Evolutionary conservation across 2,797 vertebrate genomes (phyloP), one percentile per base, ranked within the genome.

Genomic region (Columba guinea): DNA sequence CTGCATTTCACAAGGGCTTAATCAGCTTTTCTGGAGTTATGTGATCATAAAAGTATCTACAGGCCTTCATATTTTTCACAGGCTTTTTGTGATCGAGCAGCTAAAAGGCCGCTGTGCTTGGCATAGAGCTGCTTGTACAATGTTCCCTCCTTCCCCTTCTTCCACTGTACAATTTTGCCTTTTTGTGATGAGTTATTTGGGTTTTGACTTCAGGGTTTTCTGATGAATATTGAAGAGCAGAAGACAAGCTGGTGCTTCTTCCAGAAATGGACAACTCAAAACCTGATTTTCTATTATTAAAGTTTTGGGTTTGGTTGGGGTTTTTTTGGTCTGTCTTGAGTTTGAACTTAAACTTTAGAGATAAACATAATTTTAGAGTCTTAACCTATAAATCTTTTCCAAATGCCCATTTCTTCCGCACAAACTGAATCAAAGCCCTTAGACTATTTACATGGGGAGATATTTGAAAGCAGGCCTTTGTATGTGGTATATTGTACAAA

Each of bases 41-140:
- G 77, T 48, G 93, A 93, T 87, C 93, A 87, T 77, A 84, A 53
- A 94, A 91, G 60, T 49, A 87, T 51, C 90, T 67, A 55, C 63
- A 71, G 92, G 58, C 37, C 44, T 79, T 74, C 64, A 19, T 26
- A 44, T 63, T 87, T 74, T 87, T 55, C 75, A 8, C 35, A 10
- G 48, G 51, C 12, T 74, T 76, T 84, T n/a, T 63, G 69, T 64
- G 82, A 88, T 69, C 37, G 48, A 62, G 75, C 34, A 91, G 53
- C 70, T 88, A 53, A 75, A 91, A 95, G 58, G 4, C 5, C 41
- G 37, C 65, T 92, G 84, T 94, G 80, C 88, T 96, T 95, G 44
- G 55, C 88, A 67, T 23, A 35, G 86, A 95, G 52, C 51, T 92
- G 24, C 62, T 89, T 84, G 69, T 41, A 56, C 87, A 88, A 67